Base-by-base conservation (phyloP, 2,113 vertebrate genomes). In the Coptodon rendalli region DNA sequence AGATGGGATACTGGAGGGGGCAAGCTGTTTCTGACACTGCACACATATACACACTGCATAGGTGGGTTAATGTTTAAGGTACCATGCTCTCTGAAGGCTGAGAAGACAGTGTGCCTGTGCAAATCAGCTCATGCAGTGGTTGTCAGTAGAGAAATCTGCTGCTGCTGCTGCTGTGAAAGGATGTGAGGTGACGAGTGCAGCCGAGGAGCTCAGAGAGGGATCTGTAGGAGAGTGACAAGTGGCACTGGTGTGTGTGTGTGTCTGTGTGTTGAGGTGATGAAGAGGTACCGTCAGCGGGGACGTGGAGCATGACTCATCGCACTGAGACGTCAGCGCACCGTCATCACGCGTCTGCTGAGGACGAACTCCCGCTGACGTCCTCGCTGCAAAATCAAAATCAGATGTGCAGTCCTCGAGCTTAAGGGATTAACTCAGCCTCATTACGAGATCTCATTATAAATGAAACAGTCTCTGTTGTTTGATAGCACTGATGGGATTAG, bases 281-380 rank as follows among this genome's bases (percentile, higher is more conserved):
- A 66, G 86, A 43, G 71, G 80, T 79, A 61, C 48, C 38, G 66
- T 87, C 80, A 86, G 53, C 38, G 71, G 57, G 86, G 86, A 94
- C 79, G 59, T 89, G 88, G 91, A 87, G 88, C 27, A 84, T 95
- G 96, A 96, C 83, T 95, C 95, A 96, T 93, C 89, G 82, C 9
- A 14, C 22, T 38, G 85, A 93, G 93, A 96, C 96, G 94, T 96
- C 96, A 96, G 81, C n/a, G 56, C 86, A 79, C 9, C 92, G 92
- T 96, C 94, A 95, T 92, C 93, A 80, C 86, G 63, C 52, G 86
- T 94, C 89, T 91, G 90, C 82, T 89, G 87, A 93, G 86, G 76
- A 86, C 50, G 53, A 84, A 90, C 76, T 83, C 43, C 56, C 27
- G 54, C 88, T 84, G 84, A 91, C 57, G 81, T 87, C 82, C 53